Evolutionary conservation across 2,888 invertebrate species (phyloP).

Genomic region (Scaptomyza parva): DNA sequence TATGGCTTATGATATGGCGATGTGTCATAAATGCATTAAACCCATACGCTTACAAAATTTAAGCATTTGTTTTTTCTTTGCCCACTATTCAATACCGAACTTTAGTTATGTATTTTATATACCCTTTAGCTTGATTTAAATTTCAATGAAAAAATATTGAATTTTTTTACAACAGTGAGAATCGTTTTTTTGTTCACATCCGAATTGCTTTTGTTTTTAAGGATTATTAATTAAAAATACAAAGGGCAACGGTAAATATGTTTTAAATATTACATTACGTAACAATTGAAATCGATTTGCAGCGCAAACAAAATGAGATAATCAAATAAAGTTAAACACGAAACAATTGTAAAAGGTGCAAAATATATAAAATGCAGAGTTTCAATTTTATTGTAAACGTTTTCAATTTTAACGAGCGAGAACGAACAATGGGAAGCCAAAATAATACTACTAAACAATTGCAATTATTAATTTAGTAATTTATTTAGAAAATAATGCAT

Average conservation of each 20-base stretch:
- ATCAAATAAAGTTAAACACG: conserved; percentile 41
- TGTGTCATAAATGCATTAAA: neutral
- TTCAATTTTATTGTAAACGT: conserved; percentile 16
- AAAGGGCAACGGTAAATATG: conserved; percentile 7
- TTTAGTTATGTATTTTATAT: neutral
- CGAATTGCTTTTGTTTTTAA: conserved; percentile 5
- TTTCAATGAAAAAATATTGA: too few relatives aligned
- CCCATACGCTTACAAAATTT: neutral
- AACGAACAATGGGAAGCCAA: neutral
- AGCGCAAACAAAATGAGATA: conserved; percentile 43
- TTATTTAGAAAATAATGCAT: conserved; percentile 52
- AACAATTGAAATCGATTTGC: conserved; percentile 55
- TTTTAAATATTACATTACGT: conserved; percentile 32
- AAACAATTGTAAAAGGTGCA: conserved; percentile 11
- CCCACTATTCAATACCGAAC: neutral
- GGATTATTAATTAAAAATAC: conserved; percentile 18
- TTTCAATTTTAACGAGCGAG: conserved; percentile 23
- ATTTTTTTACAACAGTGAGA: neutral
- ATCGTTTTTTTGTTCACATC: neutral
- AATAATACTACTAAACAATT: conserved; percentile 2
- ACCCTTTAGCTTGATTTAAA: neutral
- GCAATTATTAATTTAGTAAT: conserved; percentile 32
- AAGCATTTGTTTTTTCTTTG: neutral
- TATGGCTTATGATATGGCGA: neutral
- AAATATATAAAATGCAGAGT: conserved; percentile 20